These are phyloP conservation scores for Hydrochoerus hydrochaeris DNA, from an alignment of 2,113 vertebrate genomes.

Conservation along the genomic window DNA sequence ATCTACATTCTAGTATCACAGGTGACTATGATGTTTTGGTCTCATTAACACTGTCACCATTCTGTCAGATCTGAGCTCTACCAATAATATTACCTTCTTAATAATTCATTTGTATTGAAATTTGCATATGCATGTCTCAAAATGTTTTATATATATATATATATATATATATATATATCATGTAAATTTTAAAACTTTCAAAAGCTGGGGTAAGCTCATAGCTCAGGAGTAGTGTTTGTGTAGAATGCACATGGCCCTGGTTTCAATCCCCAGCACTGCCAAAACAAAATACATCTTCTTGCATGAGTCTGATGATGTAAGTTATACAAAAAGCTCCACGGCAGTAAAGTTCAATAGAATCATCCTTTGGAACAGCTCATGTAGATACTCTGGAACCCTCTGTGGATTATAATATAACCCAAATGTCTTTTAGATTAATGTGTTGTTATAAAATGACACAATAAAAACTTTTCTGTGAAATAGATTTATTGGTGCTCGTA, in stretches of 20 bases:
- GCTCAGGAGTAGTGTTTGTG: background rate
- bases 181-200: background rate
- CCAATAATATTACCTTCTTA: background rate
- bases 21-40: background rate
- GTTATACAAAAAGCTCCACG: constrained; percentile 37
- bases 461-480: background rate
- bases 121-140: background rate
- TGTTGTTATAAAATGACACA: constrained; percentile 32
- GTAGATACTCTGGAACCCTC: background rate
- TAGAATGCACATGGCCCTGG: background rate
- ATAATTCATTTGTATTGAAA: background rate
- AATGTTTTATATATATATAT: background rate
- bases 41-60: background rate
- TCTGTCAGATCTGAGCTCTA: constrained; percentile 7
- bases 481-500: background rate
- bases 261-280: background rate
- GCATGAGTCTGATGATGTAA: background rate
- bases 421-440: background rate
- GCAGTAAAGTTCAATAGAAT: background rate
- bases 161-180: background rate
- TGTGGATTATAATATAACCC: background rate
- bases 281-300: background rate
- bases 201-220: background rate
- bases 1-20: constrained; percentile 3
- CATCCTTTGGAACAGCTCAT: background rate